A percentile compares a stretch with the other conserved stretches of the same genome.
phyloP scores from a whole-genome alignment of 2,888 invertebrate species.

The Isotomurus palustris region DNA sequence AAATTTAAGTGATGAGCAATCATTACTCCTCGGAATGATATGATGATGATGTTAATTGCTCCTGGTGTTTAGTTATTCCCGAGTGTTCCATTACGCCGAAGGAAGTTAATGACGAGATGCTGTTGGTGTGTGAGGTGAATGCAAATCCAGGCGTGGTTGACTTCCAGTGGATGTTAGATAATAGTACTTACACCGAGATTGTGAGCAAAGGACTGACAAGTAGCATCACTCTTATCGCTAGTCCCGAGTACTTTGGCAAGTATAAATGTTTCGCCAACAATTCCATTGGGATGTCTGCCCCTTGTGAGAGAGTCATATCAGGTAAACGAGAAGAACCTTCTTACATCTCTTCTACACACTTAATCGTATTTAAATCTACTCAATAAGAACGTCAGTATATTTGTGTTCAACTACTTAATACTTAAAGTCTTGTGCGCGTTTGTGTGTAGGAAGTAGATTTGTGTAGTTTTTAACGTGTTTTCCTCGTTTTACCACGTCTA shows the following conservation, averaged over 20 bases:
- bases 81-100: constrained; percentile 73
- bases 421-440: no score
- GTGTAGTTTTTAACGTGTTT: no score
- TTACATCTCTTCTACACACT: no score
- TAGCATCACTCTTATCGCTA: constrained; percentile 61
- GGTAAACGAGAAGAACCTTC: no score
- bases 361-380: no score
- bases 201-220: constrained; percentile 56
- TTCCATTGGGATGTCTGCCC: constrained; percentile 63
- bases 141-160: constrained; percentile 74
- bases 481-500: no score
- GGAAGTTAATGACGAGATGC: constrained; percentile 68
- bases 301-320: constrained; percentile 56
- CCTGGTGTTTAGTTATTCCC: constrained; percentile 67
- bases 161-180: constrained; percentile 79
- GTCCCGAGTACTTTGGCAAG: constrained; percentile 64
- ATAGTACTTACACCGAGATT: constrained; percentile 70
- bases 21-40: not conserved
- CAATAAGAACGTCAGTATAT: no score
- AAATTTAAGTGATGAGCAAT: no score
- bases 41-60: not conserved
- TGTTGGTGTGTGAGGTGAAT: constrained; percentile 71
- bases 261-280: constrained; percentile 83
- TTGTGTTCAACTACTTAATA: no score
- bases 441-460: no score